Evolutionary conservation across 2,797 vertebrate species (phyloP).

Genomic region (Sebastes dallii): DNA sequence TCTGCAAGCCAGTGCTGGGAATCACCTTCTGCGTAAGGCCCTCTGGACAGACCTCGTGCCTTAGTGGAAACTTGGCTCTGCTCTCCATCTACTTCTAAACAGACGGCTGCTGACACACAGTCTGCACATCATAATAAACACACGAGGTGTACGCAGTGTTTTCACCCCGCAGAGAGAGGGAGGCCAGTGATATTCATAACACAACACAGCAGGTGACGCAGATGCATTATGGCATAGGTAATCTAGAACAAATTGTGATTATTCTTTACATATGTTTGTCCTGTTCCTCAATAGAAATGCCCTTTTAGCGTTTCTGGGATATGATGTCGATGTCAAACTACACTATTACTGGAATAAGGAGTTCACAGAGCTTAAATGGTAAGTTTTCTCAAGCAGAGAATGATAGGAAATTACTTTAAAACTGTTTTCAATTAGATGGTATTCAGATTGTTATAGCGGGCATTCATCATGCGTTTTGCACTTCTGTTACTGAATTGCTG

Average conservation of each 20-base stretch:
- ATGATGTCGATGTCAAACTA: background rate
- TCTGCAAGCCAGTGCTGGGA: constrained; percentile 66
- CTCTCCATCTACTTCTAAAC: constrained; percentile 63
- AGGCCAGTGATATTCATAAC: constrained; percentile 28
- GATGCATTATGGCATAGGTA: background rate
- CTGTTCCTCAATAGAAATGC: background rate
- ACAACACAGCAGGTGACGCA: constrained; percentile 58
- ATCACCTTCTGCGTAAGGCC: constrained; percentile 63
- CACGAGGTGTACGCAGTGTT: constrained; percentile 41
- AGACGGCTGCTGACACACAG: constrained; percentile 69
- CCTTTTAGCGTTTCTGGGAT: constrained; percentile 43
- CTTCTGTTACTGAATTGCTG: background rate
- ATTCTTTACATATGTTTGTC: background rate
- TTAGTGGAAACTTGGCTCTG: constrained; percentile 80
- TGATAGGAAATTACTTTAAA: background rate
- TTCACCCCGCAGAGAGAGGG: constrained; percentile 30
- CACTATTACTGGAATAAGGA: constrained; percentile 14
- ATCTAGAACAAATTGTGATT: constrained; percentile 24
- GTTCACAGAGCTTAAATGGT: background rate
- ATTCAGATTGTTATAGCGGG: background rate
- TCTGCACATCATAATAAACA: constrained; percentile 78
- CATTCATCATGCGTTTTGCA: background rate
- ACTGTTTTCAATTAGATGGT: background rate
- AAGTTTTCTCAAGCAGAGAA: background rate
- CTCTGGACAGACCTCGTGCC: constrained; percentile 29